Percentiles rank a stretch among this genome's conserved stretches.
phyloP scores from a whole-genome alignment of 2,888 invertebrate genomes.

The Rugalucina vietnamica region DNA sequence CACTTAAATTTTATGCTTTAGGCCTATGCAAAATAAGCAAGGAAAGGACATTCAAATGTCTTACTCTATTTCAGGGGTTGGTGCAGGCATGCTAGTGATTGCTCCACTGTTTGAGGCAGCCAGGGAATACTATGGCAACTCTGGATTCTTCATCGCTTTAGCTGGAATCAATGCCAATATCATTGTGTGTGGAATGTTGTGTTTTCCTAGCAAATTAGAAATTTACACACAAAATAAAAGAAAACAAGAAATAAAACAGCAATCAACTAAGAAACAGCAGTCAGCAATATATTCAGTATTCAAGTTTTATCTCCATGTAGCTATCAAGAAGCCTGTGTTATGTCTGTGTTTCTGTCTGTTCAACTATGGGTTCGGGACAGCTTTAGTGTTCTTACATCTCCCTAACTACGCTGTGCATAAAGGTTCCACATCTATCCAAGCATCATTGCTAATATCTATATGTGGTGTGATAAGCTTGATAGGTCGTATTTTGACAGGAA shows the following conservation, averaged over 20 bases:
- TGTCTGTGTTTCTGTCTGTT: constrained; percentile 39
- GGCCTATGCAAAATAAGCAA: too few species aligned
- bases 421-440: constrained; percentile 25
- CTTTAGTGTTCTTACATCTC: constrained; percentile 32
- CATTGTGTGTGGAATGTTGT: constrained; percentile 38
- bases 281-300: not conserved
- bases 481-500: constrained; percentile 41
- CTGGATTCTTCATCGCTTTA: constrained; percentile 46
- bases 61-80: constrained; percentile 24
- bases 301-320: constrained; percentile 18
- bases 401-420: constrained; percentile 35
- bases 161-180: constrained; percentile 44
- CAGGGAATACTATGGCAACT: constrained; percentile 39
- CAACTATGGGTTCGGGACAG: constrained; percentile 16
- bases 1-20: too few species aligned
- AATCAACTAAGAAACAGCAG: not conserved
- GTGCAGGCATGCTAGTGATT: constrained; percentile 43
- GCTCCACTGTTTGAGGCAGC: constrained; percentile 49
- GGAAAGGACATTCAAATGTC: too few species aligned
- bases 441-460: constrained; percentile 36
- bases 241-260: not conserved
- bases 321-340: constrained; percentile 29
- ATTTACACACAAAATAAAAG: constrained; percentile 12
- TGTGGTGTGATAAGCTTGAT: constrained; percentile 23
- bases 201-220: constrained; percentile 48